Percentiles rank a stretch among this genome's conserved stretches.
Conservation (phyloP, 2,797 vertebrate species). For the Hemitrygon akajei region DNA sequence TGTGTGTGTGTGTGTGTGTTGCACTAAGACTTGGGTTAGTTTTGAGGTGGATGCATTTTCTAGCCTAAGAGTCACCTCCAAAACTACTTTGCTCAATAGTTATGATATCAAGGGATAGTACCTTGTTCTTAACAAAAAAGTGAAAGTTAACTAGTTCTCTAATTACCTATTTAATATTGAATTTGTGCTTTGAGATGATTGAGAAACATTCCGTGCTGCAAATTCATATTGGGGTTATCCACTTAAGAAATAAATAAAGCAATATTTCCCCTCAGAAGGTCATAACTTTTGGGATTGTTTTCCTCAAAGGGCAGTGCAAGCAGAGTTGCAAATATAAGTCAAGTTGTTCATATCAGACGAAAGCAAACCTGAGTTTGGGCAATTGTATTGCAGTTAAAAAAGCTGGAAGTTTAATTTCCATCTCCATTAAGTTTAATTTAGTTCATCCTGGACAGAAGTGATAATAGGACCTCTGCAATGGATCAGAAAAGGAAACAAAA, state of each 20-base stretch:
- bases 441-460: not conserved
- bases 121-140: not conserved
- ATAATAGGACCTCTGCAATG: not conserved
- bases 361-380: not conserved
- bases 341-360: not conserved
- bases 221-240: not conserved
- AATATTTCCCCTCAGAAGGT: no score
- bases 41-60: not conserved
- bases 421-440: not conserved
- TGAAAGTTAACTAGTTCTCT: not conserved
- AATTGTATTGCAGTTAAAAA: not conserved
- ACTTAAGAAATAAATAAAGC: no score
- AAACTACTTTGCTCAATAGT: not conserved
- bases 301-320: no score
- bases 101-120: not conserved
- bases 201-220: not conserved
- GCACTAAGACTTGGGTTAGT: no score
- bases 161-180: not conserved
- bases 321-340: no score
- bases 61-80: no score
- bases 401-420: not conserved
- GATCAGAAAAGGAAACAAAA: not conserved
- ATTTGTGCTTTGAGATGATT: not conserved
- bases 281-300: no score
- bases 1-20: no score